phyloP scores from a whole-genome alignment of 1,140 invertebrate species.

The Zophobas morio region DNA sequence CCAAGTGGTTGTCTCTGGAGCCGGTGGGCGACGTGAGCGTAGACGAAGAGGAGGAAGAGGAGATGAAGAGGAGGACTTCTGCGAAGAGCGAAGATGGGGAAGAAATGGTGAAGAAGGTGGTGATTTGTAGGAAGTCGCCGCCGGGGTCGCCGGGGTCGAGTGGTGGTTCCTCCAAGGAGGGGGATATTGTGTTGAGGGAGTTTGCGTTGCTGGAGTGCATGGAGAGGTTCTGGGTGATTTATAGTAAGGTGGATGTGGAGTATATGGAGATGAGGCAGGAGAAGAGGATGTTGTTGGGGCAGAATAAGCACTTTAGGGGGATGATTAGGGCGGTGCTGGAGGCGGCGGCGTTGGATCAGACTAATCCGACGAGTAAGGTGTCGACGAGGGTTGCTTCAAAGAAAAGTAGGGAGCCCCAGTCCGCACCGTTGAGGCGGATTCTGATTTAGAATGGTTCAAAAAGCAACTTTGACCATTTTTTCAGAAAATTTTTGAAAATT shows the following conservation, averaged over 20 bases:
- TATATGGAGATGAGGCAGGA: slow-evolving; percentile 58
- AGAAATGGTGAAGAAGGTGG: slow-evolving; percentile 33
- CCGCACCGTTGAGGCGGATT: slow-evolving; percentile 55
- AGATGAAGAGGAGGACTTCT: slow-evolving; percentile 15
- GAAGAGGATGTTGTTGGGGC: slow-evolving; percentile 53
- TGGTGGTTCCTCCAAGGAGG: background rate
- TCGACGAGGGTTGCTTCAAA: slow-evolving; percentile 52
- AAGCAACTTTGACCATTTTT: no score
- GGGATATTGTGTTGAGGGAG: slow-evolving; percentile 21
- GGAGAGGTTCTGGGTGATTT: slow-evolving; percentile 60
- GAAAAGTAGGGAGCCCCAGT: slow-evolving; percentile 43
- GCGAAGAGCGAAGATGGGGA: slow-evolving; percentile 21
- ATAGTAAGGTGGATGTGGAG: slow-evolving; percentile 61
- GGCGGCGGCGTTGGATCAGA: slow-evolving; percentile 56
- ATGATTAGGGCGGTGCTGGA: slow-evolving; percentile 60
- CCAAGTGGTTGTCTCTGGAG: slow-evolving; percentile 51
- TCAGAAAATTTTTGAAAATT: no score
- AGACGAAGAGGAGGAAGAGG: slow-evolving; percentile 26
- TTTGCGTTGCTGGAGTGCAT: slow-evolving; percentile 55
- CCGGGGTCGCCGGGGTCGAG: slow-evolving; percentile 6
- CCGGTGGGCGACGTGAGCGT: slow-evolving; percentile 1
- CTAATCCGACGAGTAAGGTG: slow-evolving; percentile 50
- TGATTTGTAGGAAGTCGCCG: slow-evolving; percentile 28
- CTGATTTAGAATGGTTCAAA: slow-evolving; percentile 2
- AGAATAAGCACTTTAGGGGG: slow-evolving; percentile 61